Conservation (phyloP, 23 tunicate genomes). For the Botrylloides violaceus region DNA sequence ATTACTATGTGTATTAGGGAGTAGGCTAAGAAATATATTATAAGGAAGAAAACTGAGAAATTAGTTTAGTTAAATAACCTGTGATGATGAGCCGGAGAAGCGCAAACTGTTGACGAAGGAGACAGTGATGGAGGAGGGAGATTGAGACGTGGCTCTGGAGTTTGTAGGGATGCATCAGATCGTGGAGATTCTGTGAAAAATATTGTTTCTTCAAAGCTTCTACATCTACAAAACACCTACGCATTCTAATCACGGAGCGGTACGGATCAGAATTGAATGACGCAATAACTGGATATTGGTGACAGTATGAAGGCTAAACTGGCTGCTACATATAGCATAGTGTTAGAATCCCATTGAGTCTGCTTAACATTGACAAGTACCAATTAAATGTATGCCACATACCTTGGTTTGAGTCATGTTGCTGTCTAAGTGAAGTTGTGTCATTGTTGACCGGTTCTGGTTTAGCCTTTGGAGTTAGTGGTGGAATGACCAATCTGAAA, state of each 20-base stretch:
- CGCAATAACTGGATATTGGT: too few relatives aligned
- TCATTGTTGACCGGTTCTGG: slow-evolving; percentile 4
- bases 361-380: too few relatives aligned
- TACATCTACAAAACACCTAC: not conserved
- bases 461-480: slow-evolving; percentile 23
- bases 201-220: not conserved
- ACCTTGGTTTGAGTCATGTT: not conserved
- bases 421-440: not conserved
- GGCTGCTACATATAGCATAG: too few relatives aligned
- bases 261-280: too few relatives aligned
- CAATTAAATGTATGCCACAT: too few relatives aligned
- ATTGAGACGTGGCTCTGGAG: slow-evolving; percentile 53
- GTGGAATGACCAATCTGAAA: slow-evolving; percentile 26
- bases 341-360: too few relatives aligned
- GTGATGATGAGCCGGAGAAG: slow-evolving; percentile 73
- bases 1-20: too few relatives aligned
- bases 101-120: slow-evolving; percentile 22
- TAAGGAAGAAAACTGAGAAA: too few relatives aligned
- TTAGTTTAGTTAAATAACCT: too few relatives aligned
- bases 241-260: too few relatives aligned
- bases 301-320: too few relatives aligned
- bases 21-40: too few relatives aligned
- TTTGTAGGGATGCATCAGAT: slow-evolving; percentile 43
- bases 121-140: slow-evolving; percentile 4
- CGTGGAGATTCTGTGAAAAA: slow-evolving; percentile 18